These are phyloP conservation scores for Dicyrtoma fusca DNA, from an alignment of 2,888 invertebrate genomes.

Conservation along the genomic window DNA sequence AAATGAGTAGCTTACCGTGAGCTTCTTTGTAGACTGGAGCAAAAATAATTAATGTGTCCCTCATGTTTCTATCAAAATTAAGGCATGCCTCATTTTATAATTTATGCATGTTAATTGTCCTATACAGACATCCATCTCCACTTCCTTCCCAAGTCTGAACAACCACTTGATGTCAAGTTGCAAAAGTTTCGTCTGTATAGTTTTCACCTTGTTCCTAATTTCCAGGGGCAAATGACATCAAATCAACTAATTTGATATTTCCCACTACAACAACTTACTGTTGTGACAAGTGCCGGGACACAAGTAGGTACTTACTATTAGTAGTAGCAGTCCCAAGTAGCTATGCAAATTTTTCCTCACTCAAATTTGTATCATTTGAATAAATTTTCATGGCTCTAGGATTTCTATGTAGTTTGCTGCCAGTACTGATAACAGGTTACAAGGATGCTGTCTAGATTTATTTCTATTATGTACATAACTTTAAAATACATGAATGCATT, in stretches of 20 bases:
- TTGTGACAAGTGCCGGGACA: too few species aligned
- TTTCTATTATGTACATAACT: too few species aligned
- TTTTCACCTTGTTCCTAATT: background rate
- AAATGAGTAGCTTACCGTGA: constrained; percentile 13
- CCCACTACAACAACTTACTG: too few species aligned
- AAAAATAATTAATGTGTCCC: constrained; percentile 21
- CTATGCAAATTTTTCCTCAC: too few species aligned
- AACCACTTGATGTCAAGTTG: background rate
- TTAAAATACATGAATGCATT: too few species aligned
- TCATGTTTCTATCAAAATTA: constrained; percentile 29
- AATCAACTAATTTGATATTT: background rate
- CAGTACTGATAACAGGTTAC: too few species aligned
- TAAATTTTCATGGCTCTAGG: too few species aligned
- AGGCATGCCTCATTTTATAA: background rate
- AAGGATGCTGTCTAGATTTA: too few species aligned
- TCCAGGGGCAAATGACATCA: background rate
- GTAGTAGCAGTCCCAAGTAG: too few species aligned
- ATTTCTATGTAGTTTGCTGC: too few species aligned
- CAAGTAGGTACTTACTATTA: too few species aligned
- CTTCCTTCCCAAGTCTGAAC: background rate
- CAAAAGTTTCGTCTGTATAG: background rate
- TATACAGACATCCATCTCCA: background rate
- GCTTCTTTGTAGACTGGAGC: background rate
- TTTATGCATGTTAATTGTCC: background rate
- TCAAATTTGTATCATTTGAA: too few species aligned